These are phyloP conservation scores for Leptosomus discolor DNA, from an alignment of 2,113 vertebrate genomes.

Conservation along the genomic window DNA sequence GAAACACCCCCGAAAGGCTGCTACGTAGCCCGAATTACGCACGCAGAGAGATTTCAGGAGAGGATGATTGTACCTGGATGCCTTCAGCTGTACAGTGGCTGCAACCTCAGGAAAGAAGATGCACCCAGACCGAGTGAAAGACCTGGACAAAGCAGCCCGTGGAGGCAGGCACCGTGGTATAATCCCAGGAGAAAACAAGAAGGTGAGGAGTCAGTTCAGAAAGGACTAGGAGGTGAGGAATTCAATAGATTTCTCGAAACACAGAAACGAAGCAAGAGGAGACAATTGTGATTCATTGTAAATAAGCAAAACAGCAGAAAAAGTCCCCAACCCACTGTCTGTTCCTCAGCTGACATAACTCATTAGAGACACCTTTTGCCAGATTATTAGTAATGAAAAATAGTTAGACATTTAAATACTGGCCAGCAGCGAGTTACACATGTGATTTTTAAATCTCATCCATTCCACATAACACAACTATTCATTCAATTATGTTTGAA, in stretches of 20 bases:
- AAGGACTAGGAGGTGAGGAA: neutral
- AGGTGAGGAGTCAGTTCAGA: neutral
- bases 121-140: neutral
- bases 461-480: neutral
- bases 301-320: neutral
- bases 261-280: neutral
- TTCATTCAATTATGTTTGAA: neutral
- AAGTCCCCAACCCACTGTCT: neutral
- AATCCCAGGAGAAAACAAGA: neutral
- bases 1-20: neutral
- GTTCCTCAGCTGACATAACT: neutral
- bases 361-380: neutral
- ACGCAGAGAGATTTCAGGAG: neutral
- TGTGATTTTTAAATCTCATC: neutral
- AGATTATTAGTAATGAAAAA: neutral
- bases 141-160: neutral
- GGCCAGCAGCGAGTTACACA: rapidly evolving
- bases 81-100: neutral
- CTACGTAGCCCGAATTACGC: neutral
- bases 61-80: neutral
- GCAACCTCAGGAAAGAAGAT: neutral
- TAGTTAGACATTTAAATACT: neutral
- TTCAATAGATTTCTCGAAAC: neutral
- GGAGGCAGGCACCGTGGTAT: rapidly evolving
- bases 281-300: neutral